Base-by-base conservation (phyloP, 2,797 vertebrate genomes). In the Amblyraja radiata region DNA sequence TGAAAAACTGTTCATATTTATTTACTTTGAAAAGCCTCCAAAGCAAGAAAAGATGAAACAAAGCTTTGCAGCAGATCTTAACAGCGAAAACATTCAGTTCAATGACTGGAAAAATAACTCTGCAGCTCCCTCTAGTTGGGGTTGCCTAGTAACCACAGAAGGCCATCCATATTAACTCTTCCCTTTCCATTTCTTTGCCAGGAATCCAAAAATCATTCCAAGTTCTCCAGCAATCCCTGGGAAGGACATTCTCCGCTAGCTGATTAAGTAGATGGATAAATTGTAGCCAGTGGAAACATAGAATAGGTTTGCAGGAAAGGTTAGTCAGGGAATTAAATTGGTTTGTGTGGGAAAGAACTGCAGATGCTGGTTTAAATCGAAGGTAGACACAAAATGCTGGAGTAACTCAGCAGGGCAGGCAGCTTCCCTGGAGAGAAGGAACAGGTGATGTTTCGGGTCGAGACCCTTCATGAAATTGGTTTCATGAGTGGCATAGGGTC, bases 91-190 rank as follows among this genome's bases (percentile, higher is more conserved):
- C 28, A 92, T 76, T 92, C 46, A 74, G 71, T 76, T 28, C 39
- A 76, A 76, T 54, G 23, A 76, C 71, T 92, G 10, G 90, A 91
- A 91, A 54, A 91, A 74, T 54, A 91, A 74, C 90, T 91, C 90
- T 74, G 90, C 39, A 73, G 68, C 90, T 92, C 68, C 68, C 90
- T 92, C 71, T 92, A 76, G 90, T 92, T 39, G 36, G 71, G 68
- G 90, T 92, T 92, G 90, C 90, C 90, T 92, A 92, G 90, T 92
- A 92, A 92, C 90, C 90, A 74, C 73, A 74, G 68, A 92, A 74
- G 73, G 18, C 73, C 71, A 76, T 92, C 11, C 36, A 28, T n/a
- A 54, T 92, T 92, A 92, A 92, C 73, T 39, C 25, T 92, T 91
- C 9, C 71, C 36, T 74, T 74, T 8, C 90, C 39, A 74, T 76